phyloP scores from a whole-genome alignment of 2,888 invertebrate genomes.

The Rosalia funebris region DNA sequence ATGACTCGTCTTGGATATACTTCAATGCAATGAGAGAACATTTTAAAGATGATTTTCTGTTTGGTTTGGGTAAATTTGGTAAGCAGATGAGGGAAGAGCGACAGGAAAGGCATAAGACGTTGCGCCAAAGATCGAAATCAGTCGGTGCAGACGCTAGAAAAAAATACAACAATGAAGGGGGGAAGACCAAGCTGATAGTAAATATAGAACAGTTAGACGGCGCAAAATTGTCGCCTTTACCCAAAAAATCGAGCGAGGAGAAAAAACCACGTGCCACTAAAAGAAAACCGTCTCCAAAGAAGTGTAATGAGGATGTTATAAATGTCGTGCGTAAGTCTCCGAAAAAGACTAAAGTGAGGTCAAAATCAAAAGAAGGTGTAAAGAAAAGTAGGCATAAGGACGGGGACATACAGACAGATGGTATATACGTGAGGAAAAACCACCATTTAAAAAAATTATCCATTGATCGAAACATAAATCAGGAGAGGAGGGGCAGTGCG shows the following conservation, averaged over 20 bases:
- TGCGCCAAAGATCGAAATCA: constrained; percentile 21
- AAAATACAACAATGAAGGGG: neutral
- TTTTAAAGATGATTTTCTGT: constrained; percentile 19
- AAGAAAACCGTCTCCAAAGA: neutral
- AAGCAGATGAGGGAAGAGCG: neutral
- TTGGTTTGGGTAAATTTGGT: neutral
- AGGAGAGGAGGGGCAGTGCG: neutral
- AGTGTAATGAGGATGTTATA: neutral
- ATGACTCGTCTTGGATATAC: constrained; percentile 17
- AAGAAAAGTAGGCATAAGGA: neutral
- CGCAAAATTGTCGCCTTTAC: neutral
- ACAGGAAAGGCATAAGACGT: neutral
- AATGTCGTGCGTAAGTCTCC: neutral
- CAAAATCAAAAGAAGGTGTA: neutral
- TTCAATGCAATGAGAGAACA: constrained; percentile 28
- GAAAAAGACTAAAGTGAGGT: neutral
- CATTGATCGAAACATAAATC: constrained; percentile 3
- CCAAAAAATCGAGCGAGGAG: neutral
- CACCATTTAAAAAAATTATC: constrained; percentile 4
- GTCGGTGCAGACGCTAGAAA: neutral
- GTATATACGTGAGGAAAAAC: neutral
- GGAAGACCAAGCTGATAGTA: neutral
- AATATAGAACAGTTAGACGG: constrained; percentile 10
- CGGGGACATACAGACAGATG: neutral
- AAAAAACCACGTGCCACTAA: neutral